Percentiles rank a stretch among this genome's conserved stretches.
Conservation (phyloP, 1,140 invertebrate species). For the Mactra quadrangularis region DNA sequence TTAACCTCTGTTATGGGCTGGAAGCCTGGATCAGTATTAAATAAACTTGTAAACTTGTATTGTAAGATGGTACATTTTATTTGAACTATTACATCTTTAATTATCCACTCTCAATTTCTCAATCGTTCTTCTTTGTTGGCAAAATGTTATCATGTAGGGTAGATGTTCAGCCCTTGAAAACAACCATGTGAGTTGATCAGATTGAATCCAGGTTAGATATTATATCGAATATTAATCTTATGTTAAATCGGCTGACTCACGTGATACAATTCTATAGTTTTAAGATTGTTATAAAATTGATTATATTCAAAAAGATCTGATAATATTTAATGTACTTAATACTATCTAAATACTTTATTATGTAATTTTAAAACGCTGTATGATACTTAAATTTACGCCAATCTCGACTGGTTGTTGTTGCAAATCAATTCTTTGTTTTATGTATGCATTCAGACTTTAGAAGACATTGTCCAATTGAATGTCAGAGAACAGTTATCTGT, state of each 20-base stretch:
- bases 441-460: too few relatives aligned
- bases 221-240: neutral
- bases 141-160: neutral
- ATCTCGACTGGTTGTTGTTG: neutral
- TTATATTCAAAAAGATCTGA: conserved; percentile 68
- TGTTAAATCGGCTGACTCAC: neutral
- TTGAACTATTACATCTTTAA: neutral
- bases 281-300: conserved; percentile 38
- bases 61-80: neutral
- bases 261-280: neutral
- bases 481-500: too few relatives aligned
- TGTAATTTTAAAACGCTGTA: conserved; percentile 78
- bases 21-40: too few relatives aligned
- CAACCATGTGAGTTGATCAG: neutral
- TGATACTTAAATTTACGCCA: conserved; percentile 59
- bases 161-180: neutral
- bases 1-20: too few relatives aligned
- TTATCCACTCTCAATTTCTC: neutral
- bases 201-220: neutral
- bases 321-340: too few relatives aligned
- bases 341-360: too few relatives aligned
- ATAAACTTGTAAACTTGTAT: too few relatives aligned
- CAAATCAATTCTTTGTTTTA: too few relatives aligned
- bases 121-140: neutral
- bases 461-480: too few relatives aligned